Base-by-base conservation (phyloP, 2,888 invertebrate species). In the Stenurella melanura region DNA sequence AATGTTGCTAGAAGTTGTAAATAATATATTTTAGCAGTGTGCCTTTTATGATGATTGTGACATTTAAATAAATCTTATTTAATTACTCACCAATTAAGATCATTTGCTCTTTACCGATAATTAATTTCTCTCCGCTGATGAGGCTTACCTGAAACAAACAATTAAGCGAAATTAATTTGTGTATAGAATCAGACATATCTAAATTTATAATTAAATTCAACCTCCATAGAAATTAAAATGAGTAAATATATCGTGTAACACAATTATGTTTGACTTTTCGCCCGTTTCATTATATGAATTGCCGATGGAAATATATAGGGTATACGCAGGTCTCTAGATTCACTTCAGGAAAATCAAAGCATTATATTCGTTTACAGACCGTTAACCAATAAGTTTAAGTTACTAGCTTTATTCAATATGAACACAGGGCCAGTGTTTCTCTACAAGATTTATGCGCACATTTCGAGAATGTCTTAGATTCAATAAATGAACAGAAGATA, bases 71-170 rank as follows among this genome's bases (percentile, higher is more conserved):
- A 18, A 38, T 19, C 19, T 66, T 42, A 66, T 50, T 42, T 66
- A 38, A 17, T 15, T 15, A 66, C 64, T 66, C 64, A 66, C 64
- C 64, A 66, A 66, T 66, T 42, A 66, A 19, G 38, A 15, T 38
- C 19, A 18, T 66, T 66, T 15, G 50, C 42, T 38, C 19, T 66
- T 66, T 50, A 42, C 38, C 21, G 64, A 66, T 38, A 66, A 66
- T 66, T 66, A 66, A 42, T 42, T 66, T 42, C 11, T 50, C 64
- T 34, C 38, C 19, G 9, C 64, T 42, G 21, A 66, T 66, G 12
- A 50, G 18, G 64, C 50, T 42, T 66, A 66, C 64, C 64, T 66
- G 64, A 19, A 66, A 66, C 64, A 66, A 66, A 66, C 50, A 66
- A 66, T 66, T 21, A 19, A 19, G 9, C 12, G 15, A 50, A 66